phyloP scores from a whole-genome alignment of 2,113 vertebrate species.

The Dendropsophus ebraccatus region DNA sequence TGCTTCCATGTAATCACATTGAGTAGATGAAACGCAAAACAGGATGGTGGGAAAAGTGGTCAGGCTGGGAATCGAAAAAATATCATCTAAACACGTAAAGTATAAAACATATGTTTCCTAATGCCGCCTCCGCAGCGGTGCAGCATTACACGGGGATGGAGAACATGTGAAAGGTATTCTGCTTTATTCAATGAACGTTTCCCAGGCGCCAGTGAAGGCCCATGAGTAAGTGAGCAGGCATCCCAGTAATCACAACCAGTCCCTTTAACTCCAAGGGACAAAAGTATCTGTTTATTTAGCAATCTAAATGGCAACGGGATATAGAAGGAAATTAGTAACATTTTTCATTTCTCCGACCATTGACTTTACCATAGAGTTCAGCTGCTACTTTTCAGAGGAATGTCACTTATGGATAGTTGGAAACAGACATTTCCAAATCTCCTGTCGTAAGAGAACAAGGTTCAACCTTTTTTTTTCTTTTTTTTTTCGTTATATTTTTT shows the following conservation, averaged over 20 bases:
- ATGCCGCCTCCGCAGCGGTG: neutral
- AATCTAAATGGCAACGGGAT: constrained; percentile 26
- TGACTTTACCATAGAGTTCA: neutral
- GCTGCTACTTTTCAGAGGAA: constrained; percentile 8
- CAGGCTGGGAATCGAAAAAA: constrained; percentile 7
- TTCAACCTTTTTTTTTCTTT: neutral
- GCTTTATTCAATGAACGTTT: constrained; percentile 14
- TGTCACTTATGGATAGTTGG: constrained; percentile 3
- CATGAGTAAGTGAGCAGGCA: constrained; percentile 27
- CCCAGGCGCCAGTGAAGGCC: constrained; percentile 9
- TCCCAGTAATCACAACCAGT: constrained; percentile 46
- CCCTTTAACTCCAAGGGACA: constrained; percentile 22
- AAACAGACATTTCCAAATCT: constrained; percentile 34
- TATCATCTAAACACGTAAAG: constrained; percentile 36
- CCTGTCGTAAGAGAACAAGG: neutral
- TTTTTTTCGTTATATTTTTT: neutral
- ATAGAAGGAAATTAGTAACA: constrained; percentile 40
- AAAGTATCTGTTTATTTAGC: neutral
- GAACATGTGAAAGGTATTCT: constrained; percentile 14
- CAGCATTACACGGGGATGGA: constrained; percentile 11
- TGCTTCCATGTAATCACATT: neutral
- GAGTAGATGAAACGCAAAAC: neutral
- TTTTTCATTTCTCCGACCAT: constrained; percentile 12
- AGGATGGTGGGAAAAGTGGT: constrained; percentile 14
- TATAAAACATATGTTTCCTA: constrained; percentile 32